These are phyloP conservation scores for Drosophila prostipennis DNA, from an alignment of 2,888 invertebrate genomes.

Conservation along the genomic window DNA sequence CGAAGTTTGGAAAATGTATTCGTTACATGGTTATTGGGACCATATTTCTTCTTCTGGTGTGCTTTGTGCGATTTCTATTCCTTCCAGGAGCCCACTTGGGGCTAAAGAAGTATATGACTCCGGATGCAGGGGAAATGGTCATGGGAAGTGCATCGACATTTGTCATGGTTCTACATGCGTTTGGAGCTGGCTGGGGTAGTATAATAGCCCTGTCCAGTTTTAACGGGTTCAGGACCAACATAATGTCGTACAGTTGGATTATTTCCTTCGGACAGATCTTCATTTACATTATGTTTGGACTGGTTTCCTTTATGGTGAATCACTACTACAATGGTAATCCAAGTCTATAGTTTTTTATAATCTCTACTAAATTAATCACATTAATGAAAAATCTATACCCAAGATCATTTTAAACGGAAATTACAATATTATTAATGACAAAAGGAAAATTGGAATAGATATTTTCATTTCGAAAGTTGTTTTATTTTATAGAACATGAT, in stretches of 20 bases:
- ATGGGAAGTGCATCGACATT: conserved; percentile 42
- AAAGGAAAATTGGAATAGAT: no score
- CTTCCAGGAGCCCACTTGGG: conserved; percentile 67
- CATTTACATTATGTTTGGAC: conserved; percentile 85
- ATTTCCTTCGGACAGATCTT: conserved; percentile 65
- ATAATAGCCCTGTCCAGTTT: conserved; percentile 93
- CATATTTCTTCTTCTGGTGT: conserved; percentile 58
- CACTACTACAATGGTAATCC: conserved; percentile 85
- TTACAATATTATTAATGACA: no score
- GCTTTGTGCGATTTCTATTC: conserved; percentile 69
- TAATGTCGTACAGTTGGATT: conserved; percentile 84
- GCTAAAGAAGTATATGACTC: conserved; percentile 44
- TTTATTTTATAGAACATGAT: no score
- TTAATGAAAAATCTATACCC: not conserved
- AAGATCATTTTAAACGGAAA: no score
- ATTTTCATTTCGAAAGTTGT: no score
- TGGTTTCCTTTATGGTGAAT: conserved; percentile 88
- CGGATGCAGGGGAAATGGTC: conserved; percentile 4
- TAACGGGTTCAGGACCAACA: conserved; percentile 90
- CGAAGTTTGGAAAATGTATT: conserved; percentile 74
- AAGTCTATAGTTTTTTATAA: not conserved
- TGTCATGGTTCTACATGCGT: conserved; percentile 87
- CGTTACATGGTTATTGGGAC: conserved; percentile 64
- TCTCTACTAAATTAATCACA: not conserved
- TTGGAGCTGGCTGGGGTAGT: conserved; percentile 94